phyloP scores from a whole-genome alignment of 1,140 invertebrate species.

The Trichomalopsis sarcophagae region DNA sequence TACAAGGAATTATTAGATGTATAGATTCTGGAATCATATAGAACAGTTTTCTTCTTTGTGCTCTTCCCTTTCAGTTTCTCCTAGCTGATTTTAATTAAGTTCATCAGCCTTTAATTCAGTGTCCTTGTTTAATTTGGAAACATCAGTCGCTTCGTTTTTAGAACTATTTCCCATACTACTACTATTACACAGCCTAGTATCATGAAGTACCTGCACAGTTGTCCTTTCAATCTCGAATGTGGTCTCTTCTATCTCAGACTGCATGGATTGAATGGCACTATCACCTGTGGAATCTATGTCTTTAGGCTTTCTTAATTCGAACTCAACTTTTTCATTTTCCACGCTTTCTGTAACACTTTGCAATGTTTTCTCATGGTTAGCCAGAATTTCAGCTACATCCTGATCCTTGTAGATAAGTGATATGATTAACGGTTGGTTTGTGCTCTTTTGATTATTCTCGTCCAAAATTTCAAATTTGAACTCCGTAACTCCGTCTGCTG shows the following conservation, averaged over 20 bases:
- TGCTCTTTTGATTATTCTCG: slow-evolving; percentile 6
- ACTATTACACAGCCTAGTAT: background rate
- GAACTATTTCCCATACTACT: background rate
- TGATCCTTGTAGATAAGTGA: slow-evolving; percentile 56
- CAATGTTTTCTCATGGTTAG: background rate
- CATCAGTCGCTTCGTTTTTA: background rate
- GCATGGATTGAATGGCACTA: slow-evolving; percentile 20
- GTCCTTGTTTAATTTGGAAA: background rate
- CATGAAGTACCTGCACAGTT: background rate
- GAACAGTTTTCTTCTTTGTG: background rate
- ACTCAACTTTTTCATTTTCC: background rate
- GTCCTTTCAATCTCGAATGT: background rate
- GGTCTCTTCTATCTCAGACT: background rate
- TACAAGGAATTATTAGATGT: background rate
- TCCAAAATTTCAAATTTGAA: slow-evolving; percentile 78
- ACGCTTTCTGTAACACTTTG: background rate
- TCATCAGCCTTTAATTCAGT: background rate
- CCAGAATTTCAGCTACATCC: slow-evolving; percentile 61
- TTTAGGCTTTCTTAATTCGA: background rate
- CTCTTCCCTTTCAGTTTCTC: background rate
- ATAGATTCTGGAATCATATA: background rate
- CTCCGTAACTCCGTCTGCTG: slow-evolving; percentile 79
- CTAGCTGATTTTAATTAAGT: background rate
- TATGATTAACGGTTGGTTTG: slow-evolving; percentile 54
- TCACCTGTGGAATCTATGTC: slow-evolving; percentile 17